A percentile compares a stretch with the other conserved stretches of the same genome.
phyloP scores from a whole-genome alignment of 1,140 invertebrate species.

The Amphibalanus amphitrite region DNA sequence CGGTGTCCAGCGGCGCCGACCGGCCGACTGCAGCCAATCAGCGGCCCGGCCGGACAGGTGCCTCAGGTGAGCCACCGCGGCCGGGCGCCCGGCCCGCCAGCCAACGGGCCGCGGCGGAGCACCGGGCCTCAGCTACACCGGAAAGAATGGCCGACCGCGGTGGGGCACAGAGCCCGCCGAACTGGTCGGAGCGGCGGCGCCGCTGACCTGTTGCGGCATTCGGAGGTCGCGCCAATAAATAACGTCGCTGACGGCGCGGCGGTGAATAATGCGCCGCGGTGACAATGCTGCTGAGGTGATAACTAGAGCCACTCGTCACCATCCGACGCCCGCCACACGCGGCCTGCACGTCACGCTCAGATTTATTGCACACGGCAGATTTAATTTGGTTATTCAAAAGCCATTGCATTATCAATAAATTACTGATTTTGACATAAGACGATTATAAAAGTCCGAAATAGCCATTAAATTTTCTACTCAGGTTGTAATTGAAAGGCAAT shows the following conservation, averaged over 20 bases:
- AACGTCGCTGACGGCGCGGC: neutral
- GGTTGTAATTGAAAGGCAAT: conserved; percentile 1
- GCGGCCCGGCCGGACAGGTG: neutral
- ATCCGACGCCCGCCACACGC: neutral
- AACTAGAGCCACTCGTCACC: neutral
- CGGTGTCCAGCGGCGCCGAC: neutral
- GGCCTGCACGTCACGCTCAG: neutral
- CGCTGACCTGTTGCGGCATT: neutral
- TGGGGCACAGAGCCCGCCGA: neutral
- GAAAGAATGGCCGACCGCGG: neutral
- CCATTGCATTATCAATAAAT: neutral
- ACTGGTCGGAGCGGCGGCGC: too few relatives aligned
- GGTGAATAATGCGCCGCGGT: neutral
- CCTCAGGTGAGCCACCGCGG: neutral
- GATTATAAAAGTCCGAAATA: conserved; percentile 2
- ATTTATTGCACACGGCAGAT: neutral
- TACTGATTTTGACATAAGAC: conserved; percentile 1
- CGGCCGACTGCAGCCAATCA: neutral
- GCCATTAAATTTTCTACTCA: neutral
- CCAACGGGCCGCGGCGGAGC: too few relatives aligned
- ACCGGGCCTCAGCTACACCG: too few relatives aligned
- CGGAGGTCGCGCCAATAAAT: neutral
- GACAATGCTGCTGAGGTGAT: neutral
- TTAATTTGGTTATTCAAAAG: conserved; percentile 2
- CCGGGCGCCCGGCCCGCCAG: too few relatives aligned